These are phyloP conservation scores for Oryzias celebensis DNA, from an alignment of 2,113 vertebrate species.

Conservation along the genomic window DNA sequence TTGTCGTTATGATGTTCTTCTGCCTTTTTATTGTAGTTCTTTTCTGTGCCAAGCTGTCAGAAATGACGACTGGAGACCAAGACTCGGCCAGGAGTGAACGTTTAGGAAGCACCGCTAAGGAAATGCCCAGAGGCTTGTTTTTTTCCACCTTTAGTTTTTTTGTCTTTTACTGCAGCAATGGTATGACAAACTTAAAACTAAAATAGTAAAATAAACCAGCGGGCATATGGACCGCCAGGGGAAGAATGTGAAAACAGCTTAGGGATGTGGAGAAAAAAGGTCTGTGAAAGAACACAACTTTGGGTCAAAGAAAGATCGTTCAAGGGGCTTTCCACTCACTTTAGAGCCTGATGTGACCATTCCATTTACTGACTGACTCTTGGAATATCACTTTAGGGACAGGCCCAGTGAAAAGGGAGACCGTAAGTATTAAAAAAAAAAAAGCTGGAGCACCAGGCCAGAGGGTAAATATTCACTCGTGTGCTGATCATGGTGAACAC, in stretches of 20 bases:
- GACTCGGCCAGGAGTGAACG: background rate
- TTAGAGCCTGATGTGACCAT: constrained; percentile 68
- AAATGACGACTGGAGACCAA: constrained; percentile 20
- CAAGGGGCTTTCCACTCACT: constrained; percentile 60
- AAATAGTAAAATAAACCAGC: background rate
- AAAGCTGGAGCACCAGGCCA: constrained; percentile 43
- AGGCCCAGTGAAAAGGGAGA: constrained; percentile 2
- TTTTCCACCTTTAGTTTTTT: constrained; percentile 7
- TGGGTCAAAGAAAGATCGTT: constrained; percentile 31
- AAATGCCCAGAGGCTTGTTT: constrained; percentile 38
- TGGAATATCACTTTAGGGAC: background rate
- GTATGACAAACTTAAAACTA: background rate
- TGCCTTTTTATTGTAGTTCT: constrained; percentile 8
- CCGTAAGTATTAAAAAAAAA: constrained; percentile 40
- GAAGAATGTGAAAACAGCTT: constrained; percentile 12
- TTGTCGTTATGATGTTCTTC: constrained; percentile 40
- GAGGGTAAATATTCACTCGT: constrained; percentile 60
- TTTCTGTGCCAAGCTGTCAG: constrained; percentile 30
- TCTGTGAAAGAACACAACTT: constrained; percentile 28
- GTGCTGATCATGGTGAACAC: constrained; percentile 58
- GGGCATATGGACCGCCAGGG: background rate
- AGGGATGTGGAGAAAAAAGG: background rate
- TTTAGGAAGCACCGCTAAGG: constrained; percentile 21
- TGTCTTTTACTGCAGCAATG: background rate
- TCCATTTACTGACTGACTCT: background rate